These are phyloP conservation scores for Mesocricetus auratus DNA, from an alignment of 2,113 vertebrate species.

Conservation along the genomic window DNA sequence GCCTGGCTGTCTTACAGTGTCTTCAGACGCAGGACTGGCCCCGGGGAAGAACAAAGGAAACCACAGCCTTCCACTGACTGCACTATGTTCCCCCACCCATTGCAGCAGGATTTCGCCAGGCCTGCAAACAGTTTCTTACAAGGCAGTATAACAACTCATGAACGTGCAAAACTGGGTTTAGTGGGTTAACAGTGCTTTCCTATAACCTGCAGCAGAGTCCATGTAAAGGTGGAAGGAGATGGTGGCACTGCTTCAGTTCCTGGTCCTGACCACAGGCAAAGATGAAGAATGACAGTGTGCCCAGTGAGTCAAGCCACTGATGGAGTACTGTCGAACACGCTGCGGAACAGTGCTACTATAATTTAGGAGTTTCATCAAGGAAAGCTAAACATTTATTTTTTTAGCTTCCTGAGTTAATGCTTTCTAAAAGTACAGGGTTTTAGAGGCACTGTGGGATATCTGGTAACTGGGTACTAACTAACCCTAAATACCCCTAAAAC, in stretches of 20 bases:
- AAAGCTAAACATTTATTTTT: not conserved
- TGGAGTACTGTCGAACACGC: not conserved
- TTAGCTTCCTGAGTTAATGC: not conserved
- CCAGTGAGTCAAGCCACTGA: not conserved
- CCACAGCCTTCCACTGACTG: too few species aligned
- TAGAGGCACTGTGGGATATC: not conserved
- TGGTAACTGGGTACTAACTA: not conserved
- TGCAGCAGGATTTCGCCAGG: not conserved
- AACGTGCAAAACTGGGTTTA: not conserved
- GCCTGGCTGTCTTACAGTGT: too few species aligned
- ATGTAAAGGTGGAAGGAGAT: not conserved
- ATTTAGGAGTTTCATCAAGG: conserved; percentile 5
- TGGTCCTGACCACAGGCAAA: not conserved
- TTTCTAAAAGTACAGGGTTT: not conserved
- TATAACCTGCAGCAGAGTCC: not conserved
- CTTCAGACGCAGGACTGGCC: not conserved
- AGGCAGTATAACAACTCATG: not conserved
- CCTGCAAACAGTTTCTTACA: not conserved
- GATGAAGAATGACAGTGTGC: not conserved
- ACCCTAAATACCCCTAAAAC: not conserved
- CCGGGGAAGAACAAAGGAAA: not conserved
- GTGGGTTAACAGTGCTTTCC: not conserved
- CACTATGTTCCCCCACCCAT: not conserved
- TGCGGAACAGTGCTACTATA: not conserved
- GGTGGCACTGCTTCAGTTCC: not conserved